Conservation (phyloP, 2,797 vertebrate species). For the Pangasius mekongensis region DNA sequence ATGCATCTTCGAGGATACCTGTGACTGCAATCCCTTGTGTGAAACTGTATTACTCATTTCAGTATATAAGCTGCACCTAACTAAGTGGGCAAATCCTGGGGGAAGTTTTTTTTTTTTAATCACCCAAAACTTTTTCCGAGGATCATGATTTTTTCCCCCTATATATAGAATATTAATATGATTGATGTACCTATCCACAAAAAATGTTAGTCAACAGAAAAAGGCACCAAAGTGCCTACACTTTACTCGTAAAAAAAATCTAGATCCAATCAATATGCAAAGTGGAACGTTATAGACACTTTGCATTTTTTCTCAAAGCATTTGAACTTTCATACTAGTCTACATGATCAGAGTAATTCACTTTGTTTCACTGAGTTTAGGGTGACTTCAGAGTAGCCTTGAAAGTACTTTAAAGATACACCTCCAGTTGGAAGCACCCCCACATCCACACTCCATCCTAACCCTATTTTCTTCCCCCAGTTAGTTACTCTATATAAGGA, state of each 20-base stretch:
- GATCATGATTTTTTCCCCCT: not conserved
- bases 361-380: not conserved
- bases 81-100: not conserved
- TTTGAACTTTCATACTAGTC: not conserved
- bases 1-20: not conserved
- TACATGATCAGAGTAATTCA: not conserved
- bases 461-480: too few species aligned
- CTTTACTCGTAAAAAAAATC: not conserved
- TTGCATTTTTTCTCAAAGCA: not conserved
- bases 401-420: not conserved
- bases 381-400: not conserved
- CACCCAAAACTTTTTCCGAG: not conserved
- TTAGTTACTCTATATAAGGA: too few species aligned
- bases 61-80: slow-evolving; percentile 22
- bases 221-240: not conserved
- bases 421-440: not conserved
- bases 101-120: not conserved
- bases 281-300: not conserved
- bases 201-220: slow-evolving; percentile 43
- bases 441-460: too few species aligned
- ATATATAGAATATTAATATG: not conserved
- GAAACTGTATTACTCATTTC: slow-evolving; percentile 26
- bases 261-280: not conserved
- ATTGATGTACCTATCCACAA: slow-evolving; percentile 17
- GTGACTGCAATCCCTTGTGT: slow-evolving; percentile 17